These are phyloP conservation scores for Platalea minor DNA, from an alignment of 2,797 vertebrate species.

Conservation along the genomic window DNA sequence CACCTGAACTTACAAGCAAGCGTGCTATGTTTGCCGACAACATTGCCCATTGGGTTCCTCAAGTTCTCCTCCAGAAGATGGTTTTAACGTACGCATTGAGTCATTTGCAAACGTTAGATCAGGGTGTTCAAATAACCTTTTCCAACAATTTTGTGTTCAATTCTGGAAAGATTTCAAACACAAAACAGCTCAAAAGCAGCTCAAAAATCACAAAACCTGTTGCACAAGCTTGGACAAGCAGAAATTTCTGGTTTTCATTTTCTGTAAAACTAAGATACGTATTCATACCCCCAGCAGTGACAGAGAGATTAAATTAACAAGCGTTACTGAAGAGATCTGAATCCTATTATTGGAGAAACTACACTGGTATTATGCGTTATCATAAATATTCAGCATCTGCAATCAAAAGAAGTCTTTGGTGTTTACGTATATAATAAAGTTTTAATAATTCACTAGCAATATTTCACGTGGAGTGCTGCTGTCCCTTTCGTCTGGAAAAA, in stretches of 20 bases:
- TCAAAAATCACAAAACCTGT: neutral
- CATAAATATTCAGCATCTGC: constrained; percentile 49
- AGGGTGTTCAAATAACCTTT: neutral
- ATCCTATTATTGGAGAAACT: constrained; percentile 28
- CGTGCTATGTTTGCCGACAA: neutral
- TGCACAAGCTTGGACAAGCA: neutral
- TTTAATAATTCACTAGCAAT: constrained; percentile 50
- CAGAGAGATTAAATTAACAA: constrained; percentile 23
- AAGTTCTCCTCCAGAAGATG: neutral
- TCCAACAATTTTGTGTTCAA: neutral
- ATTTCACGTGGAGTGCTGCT: neutral
- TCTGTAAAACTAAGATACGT: neutral
- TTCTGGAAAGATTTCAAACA: neutral
- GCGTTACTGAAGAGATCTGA: neutral
- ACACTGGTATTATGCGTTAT: neutral
- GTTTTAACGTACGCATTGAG: neutral
- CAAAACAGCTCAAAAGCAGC: neutral
- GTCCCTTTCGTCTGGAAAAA: neutral
- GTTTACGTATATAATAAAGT: constrained; percentile 33
- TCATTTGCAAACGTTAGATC: neutral
- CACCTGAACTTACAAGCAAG: neutral
- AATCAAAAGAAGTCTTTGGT: constrained; percentile 36
- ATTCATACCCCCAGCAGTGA: constrained; percentile 14
- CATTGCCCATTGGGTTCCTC: rapidly evolving
- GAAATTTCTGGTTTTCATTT: neutral